Percentiles rank a stretch among this genome's conserved stretches.
These are phyloP conservation scores for Squalus acanthias DNA, from an alignment of 2,797 vertebrate species.

Conservation along the genomic window DNA sequence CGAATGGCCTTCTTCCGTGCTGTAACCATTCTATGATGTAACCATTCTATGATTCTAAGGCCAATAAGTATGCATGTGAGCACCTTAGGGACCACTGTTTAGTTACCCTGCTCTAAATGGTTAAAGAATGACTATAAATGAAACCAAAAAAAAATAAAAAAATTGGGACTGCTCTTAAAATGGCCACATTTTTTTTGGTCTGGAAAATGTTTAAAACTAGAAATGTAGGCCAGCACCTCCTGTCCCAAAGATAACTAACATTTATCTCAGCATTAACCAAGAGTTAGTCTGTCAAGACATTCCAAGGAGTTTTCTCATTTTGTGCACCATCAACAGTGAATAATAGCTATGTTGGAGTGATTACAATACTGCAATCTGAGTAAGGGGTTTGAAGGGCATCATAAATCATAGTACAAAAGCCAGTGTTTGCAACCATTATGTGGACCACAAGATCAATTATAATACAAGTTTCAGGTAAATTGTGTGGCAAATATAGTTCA, in stretches of 20 bases:
- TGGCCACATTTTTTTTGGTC: background rate
- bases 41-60: background rate
- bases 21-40: too few relatives aligned
- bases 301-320: background rate
- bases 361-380: background rate
- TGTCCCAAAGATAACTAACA: background rate
- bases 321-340: background rate
- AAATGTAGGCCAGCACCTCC: background rate
- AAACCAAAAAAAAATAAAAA: background rate
- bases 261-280: background rate
- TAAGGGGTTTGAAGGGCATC: background rate
- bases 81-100: background rate
- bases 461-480: background rate
- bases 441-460: background rate
- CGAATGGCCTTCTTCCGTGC: too few relatives aligned
- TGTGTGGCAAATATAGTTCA: background rate
- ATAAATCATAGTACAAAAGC: background rate
- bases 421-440: background rate
- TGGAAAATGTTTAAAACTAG: background rate
- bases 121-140: background rate
- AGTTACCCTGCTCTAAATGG: background rate
- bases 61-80: background rate
- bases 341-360: background rate
- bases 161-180: background rate
- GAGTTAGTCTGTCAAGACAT: background rate